phyloP scores from a whole-genome alignment of 2,888 invertebrate genomes.

The Phalera bucephala region DNA sequence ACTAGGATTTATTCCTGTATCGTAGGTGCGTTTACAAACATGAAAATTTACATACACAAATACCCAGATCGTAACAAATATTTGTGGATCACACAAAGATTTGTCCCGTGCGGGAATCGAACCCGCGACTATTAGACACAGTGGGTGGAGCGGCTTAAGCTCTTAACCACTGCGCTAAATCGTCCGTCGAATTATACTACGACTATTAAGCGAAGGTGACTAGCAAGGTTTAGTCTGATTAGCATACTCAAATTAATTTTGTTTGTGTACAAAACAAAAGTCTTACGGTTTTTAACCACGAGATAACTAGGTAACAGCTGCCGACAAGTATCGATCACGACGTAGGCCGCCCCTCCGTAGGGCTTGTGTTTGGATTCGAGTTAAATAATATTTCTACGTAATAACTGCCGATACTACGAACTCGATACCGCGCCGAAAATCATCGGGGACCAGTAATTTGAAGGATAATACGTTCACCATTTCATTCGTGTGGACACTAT shows the following conservation, averaged over 20 bases:
- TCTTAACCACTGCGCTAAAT: too few relatives aligned
- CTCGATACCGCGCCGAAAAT: constrained; percentile 3
- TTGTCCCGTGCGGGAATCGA: too few relatives aligned
- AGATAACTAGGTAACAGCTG: constrained; percentile 17
- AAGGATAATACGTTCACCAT: neutral
- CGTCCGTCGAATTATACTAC: too few relatives aligned
- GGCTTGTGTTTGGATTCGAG: constrained; percentile 20
- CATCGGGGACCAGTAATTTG: constrained; percentile 1
- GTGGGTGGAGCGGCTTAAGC: too few relatives aligned
- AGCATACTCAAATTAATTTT: constrained; percentile 21
- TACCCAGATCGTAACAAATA: too few relatives aligned
- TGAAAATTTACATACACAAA: too few relatives aligned
- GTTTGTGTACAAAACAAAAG: constrained; percentile 29
- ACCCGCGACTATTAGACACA: too few relatives aligned
- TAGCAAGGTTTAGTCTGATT: too few relatives aligned
- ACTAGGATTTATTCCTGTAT: too few relatives aligned
- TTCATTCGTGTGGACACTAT: neutral
- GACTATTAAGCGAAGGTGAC: too few relatives aligned
- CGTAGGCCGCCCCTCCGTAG: constrained; percentile 15
- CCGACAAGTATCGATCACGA: constrained; percentile 26
- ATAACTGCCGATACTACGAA: constrained; percentile 12
- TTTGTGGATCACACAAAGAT: too few relatives aligned
- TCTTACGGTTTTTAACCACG: constrained; percentile 9
- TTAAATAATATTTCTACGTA: constrained; percentile 23
- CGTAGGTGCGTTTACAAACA: too few relatives aligned